A percentile compares a stretch with the other conserved stretches of the same genome.
phyloP scores from a whole-genome alignment of 2,113 vertebrate genomes.

The Sphyrna mokarran region DNA sequence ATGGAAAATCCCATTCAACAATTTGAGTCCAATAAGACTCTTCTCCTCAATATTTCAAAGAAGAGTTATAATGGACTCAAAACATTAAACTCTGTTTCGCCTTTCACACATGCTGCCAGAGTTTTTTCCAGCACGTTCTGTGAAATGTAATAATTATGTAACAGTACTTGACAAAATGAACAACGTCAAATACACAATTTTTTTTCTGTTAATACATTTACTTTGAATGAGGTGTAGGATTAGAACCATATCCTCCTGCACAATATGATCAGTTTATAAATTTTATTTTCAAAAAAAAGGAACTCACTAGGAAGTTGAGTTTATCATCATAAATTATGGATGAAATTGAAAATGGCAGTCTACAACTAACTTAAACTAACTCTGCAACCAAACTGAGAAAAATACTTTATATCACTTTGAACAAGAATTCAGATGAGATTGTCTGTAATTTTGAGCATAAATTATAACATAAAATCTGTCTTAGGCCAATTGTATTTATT shows the following conservation, averaged over 20 bases:
- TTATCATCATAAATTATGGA: background rate
- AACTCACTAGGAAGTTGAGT: background rate
- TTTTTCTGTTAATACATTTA: background rate
- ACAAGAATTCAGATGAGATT: background rate
- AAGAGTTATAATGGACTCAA: no score
- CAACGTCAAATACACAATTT: background rate
- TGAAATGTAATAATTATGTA: background rate
- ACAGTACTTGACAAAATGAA: background rate
- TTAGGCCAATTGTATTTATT: background rate
- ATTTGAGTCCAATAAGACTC: no score
- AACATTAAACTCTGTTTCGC: no score
- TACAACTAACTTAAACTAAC: background rate
- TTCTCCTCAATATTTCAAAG: no score
- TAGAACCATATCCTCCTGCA: background rate
- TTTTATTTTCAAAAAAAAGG: background rate
- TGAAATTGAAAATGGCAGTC: background rate
- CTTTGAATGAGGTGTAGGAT: background rate
- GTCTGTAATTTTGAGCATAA: background rate
- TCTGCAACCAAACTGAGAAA: background rate
- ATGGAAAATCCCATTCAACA: no score
- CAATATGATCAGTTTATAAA: background rate
- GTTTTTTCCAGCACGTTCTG: background rate
- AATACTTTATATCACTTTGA: background rate
- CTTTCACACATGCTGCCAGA: no score
- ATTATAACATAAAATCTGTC: background rate